Base-by-base conservation (phyloP, 1,140 invertebrate species). In the Drepana arcuata region DNA sequence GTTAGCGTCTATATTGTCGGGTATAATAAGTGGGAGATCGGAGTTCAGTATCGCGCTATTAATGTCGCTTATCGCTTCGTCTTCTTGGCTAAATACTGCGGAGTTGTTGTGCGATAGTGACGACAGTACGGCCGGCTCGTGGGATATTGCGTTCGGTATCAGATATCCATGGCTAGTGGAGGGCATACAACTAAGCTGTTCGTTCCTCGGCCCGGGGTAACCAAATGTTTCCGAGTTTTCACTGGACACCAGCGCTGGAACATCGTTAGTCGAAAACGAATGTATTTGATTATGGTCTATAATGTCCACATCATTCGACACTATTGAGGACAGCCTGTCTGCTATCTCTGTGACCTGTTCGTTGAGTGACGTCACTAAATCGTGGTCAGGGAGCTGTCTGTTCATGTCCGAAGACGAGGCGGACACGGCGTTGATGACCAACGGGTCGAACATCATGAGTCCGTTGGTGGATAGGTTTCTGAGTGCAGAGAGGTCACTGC, bases 151-250 rank as follows among this genome's bases (percentile, higher is more conserved):
- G 33, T 86, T 86, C 9, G 85, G 75, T 59, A 87, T 86, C 13
- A 87, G 60, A 62, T 85, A 86, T 11, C 86, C 86, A 30, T 86
- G 85, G 46, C 84, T 85, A 3, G 84, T 86, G 0, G 84, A 85
- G 2, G 84, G 80, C 56, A 86, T 65, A 40, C 73, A 70, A 18
- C 61, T 75, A 3, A 75, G 26, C 12, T 77, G 70, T 30, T 82
- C 74, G 12, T 72, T 78, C 16, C 66, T 74, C 0, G 73, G 65
- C n/a, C 65, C 71, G 0, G 43, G 40, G 31, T 63, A 73, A 7
- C 52, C 55, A 27, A 47, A 79, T 1, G 55, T 44, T 40, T 77
- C 68, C 0, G 64, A 47, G 14, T 59, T 59, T 2, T 71, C 68
- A 1, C 40, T 68, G 4, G 70, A 48, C 44, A 75, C 62, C 7